A percentile compares a stretch with the other conserved stretches of the same genome.
These are phyloP conservation scores for Zenarchopterus dispar DNA, from an alignment of 2,797 vertebrate species.

Conservation along the genomic window DNA sequence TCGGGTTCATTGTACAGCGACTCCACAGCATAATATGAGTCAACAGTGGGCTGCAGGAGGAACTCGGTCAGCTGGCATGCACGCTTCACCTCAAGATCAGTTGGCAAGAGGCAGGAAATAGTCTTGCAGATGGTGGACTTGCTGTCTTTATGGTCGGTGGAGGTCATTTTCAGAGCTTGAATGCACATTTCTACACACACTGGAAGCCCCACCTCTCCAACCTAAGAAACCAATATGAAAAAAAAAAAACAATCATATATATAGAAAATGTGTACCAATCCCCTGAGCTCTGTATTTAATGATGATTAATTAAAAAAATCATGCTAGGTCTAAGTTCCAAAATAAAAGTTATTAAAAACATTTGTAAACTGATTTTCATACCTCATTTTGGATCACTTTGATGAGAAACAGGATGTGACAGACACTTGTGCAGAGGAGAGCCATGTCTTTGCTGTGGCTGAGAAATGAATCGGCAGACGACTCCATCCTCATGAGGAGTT, in stretches of 20 bases:
- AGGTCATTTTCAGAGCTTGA: slow-evolving; percentile 95
- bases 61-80: slow-evolving; percentile 99
- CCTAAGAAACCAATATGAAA: slow-evolving; percentile 56
- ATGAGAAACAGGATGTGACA: slow-evolving; percentile 99
- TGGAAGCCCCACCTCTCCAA: slow-evolving; percentile 94
- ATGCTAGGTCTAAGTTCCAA: too few relatives aligned
- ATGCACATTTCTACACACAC: slow-evolving; percentile 98
- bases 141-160: slow-evolving; percentile 90
- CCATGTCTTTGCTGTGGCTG: slow-evolving; percentile 93
- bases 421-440: slow-evolving; percentile 95
- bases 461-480: slow-evolving; percentile 93
- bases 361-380: slow-evolving; percentile 68
- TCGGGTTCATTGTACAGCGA: slow-evolving; percentile 98
- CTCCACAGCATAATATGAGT: slow-evolving; percentile 98
- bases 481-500: slow-evolving; percentile 95
- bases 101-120: slow-evolving; percentile 96
- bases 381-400: slow-evolving; percentile 99
- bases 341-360: too few relatives aligned
- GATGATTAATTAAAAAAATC: too few relatives aligned
- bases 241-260: background rate
- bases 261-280: too few relatives aligned
- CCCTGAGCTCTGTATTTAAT: too few relatives aligned
- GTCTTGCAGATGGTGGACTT: slow-evolving; percentile 99
- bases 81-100: slow-evolving; percentile 97
- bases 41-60: slow-evolving; percentile 96